Base-by-base conservation (phyloP, 2,113 vertebrate genomes). In the Cyprinodon variegatus region DNA sequence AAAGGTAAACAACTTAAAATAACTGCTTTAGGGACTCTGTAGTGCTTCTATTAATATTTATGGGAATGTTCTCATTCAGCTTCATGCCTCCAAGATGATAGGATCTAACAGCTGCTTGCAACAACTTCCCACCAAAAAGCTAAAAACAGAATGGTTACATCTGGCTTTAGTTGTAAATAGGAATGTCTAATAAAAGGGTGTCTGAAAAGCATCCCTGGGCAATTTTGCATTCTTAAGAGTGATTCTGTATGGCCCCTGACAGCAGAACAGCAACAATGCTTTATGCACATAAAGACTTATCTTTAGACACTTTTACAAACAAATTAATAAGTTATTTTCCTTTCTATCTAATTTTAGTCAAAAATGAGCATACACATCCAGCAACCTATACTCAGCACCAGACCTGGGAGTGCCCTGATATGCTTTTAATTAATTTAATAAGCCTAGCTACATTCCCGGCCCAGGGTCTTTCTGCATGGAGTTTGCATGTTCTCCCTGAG, bases 21-120 rank as follows among this genome's bases (percentile, higher is more conserved):
- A 66, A 38, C 57, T 62, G 38, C 40, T 22, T 15, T 2, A 41
- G 39, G 11, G 39, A 29, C 62, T 70, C 63, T 60, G 38, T 20
- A 61, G 64, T 59, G 43, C 39, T 3, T 76, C 59, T 76, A 59
- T 63, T 63, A 72, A 81, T 81, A 72, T 76, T 57, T 39, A 76
- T 57, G 59, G 22, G 29, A 71, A 76, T 62, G 48, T 22, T 40
- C 37, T 66, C 22, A 14, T 70, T 71, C n/a, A 15, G 15, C 17
- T 43, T 45, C 37, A 20, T 61, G 37, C 4, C 29, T 57, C 45
- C 36, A 3, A 29, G 8, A 60, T 60, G 14, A 6, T 6, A 3
- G 11, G 59, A 61, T 3, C 15, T 17, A n/a, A 4, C 36, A 68
- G 46, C 43, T 38, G 60, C 9, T 72, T 20, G 15, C n/a, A 39